phyloP scores from a whole-genome alignment of 2,888 invertebrate genomes.

The Stenolophus ochropezus region DNA sequence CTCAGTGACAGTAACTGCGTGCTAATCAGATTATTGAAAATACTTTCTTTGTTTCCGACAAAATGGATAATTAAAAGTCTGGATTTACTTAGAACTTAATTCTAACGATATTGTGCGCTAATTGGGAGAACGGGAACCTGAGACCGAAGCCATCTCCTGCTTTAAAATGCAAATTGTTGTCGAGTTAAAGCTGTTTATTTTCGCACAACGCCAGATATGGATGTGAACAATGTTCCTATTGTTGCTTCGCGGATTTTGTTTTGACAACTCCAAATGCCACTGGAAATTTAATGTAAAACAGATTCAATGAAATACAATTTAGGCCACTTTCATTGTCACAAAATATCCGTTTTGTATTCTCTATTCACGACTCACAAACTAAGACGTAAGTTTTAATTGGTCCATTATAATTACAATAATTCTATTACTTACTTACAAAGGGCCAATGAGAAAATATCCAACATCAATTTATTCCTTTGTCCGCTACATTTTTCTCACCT shows the following conservation, averaged over 20 bases:
- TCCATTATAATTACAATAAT: neutral
- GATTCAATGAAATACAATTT: slow-evolving; percentile 13
- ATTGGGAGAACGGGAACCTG: slow-evolving; percentile 46
- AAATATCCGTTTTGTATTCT: neutral
- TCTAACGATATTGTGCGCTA: slow-evolving; percentile 43
- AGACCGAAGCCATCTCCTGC: slow-evolving; percentile 17
- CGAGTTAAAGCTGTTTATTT: slow-evolving; percentile 37
- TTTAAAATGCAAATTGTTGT: slow-evolving; percentile 50
- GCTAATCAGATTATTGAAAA: slow-evolving; percentile 54
- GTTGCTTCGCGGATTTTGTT: slow-evolving; percentile 17
- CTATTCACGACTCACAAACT: neutral
- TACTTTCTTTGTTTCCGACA: slow-evolving; percentile 44
- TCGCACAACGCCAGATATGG: slow-evolving; percentile 24
- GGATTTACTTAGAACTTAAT: slow-evolving; percentile 42
- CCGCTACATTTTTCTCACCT: no score
- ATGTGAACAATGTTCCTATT: slow-evolving; percentile 12
- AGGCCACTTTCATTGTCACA: neutral
- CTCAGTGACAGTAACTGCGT: slow-evolving; percentile 32
- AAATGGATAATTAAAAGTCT: slow-evolving; percentile 52
- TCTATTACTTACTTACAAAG: neutral
- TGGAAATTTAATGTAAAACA: slow-evolving; percentile 5
- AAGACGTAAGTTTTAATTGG: neutral
- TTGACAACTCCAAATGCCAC: neutral
- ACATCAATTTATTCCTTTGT: no score
- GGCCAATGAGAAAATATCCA: no score